These are phyloP conservation scores for Trichogramma evanescens DNA, from an alignment of 2,888 invertebrate genomes.

Conservation along the genomic window DNA sequence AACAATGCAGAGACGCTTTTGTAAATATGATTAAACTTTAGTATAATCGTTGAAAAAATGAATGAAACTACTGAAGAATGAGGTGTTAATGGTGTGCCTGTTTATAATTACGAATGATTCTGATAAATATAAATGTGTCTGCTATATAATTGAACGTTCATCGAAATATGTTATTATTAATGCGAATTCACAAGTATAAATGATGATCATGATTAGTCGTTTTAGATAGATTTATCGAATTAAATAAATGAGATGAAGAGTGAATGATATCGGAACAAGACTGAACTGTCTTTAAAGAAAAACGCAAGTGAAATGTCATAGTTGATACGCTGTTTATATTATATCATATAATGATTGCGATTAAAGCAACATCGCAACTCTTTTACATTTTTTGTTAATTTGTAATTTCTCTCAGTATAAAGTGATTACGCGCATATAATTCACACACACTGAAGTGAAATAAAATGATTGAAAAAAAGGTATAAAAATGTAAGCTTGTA, in stretches of 20 bases:
- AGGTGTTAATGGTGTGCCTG: slow-evolving; percentile 41
- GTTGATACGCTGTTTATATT: slow-evolving; percentile 17
- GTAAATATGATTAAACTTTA: slow-evolving; percentile 37
- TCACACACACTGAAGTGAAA: slow-evolving; percentile 18
- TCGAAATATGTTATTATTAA: slow-evolving; percentile 18
- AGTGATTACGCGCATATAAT: slow-evolving; percentile 19
- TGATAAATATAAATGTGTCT: slow-evolving; percentile 31
- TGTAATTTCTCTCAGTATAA: slow-evolving; percentile 17
- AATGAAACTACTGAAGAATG: slow-evolving; percentile 27
- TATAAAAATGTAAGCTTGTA: slow-evolving; percentile 37
- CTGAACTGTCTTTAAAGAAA: background rate
- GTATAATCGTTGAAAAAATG: slow-evolving; percentile 36
- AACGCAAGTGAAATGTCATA: slow-evolving; percentile 9
- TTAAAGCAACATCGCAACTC: slow-evolving; percentile 15
- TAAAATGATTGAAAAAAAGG: slow-evolving; percentile 18
- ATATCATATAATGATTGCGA: slow-evolving; percentile 16
- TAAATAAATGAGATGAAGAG: slow-evolving; percentile 13
- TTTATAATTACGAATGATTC: slow-evolving; percentile 44
- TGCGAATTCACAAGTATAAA: slow-evolving; percentile 22
- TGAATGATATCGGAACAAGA: slow-evolving; percentile 6
- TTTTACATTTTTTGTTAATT: slow-evolving; percentile 18
- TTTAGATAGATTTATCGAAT: slow-evolving; percentile 22
- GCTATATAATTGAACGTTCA: slow-evolving; percentile 18
- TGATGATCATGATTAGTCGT: slow-evolving; percentile 8
- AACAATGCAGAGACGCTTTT: slow-evolving; percentile 36